phyloP scores from a whole-genome alignment of 2,113 vertebrate genomes.

The Dipodomys ordii region DNA sequence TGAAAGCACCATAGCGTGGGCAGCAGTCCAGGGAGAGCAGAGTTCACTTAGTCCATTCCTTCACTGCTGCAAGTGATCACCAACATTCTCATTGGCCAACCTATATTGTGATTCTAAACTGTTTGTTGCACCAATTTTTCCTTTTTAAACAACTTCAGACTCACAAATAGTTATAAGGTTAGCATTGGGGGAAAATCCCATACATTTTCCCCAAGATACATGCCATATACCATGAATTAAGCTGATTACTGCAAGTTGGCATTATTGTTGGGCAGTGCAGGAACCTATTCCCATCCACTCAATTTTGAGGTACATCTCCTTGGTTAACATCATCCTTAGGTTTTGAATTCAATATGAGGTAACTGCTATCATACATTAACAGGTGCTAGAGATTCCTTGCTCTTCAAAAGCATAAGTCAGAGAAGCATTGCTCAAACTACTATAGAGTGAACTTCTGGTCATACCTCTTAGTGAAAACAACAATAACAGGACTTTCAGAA shows the following conservation, averaged over 20 bases:
- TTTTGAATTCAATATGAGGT: not conserved
- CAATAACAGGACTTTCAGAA: not conserved
- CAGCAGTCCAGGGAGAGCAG: not conserved
- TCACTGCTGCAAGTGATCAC: not conserved
- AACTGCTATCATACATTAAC: too few relatives aligned
- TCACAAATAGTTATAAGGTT: not conserved
- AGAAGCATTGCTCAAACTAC: not conserved
- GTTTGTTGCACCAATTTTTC: not conserved
- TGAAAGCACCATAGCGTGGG: not conserved
- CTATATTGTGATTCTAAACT: not conserved
- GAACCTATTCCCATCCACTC: not conserved
- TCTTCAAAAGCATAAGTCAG: slow-evolving; percentile 21
- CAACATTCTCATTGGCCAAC: not conserved
- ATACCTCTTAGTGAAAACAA: not conserved
- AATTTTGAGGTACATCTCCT: not conserved
- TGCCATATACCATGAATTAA: not conserved
- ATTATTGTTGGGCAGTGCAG: not conserved
- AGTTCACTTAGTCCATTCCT: rapidly evolving
- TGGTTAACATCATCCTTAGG: not conserved
- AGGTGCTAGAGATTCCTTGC: not conserved
- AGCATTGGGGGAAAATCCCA: not conserved
- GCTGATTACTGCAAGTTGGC: not conserved
- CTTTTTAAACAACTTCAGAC: not conserved
- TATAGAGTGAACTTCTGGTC: not conserved
- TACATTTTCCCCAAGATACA: not conserved